Conservation (phyloP, 1,140 invertebrate species). For the Brachystomella parvula region DNA sequence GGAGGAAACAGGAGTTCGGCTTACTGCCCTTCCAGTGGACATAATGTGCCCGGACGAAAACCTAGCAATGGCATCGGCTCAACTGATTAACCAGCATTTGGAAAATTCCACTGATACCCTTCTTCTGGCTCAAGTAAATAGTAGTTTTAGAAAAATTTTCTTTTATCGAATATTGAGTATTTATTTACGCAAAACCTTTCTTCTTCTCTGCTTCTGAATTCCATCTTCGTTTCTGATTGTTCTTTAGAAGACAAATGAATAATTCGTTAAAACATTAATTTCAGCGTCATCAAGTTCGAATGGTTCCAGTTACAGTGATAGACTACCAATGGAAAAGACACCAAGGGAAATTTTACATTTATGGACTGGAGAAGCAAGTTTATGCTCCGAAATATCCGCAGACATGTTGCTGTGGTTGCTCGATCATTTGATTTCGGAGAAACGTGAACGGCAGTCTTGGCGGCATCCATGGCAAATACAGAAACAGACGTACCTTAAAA, state of each 20-base stretch:
- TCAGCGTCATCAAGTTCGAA: constrained; percentile 49
- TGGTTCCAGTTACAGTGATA: constrained; percentile 48
- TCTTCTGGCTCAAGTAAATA: constrained; percentile 36
- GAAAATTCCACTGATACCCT: constrained; percentile 25
- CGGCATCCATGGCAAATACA: no score
- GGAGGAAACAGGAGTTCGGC: constrained; percentile 45
- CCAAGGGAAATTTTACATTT: constrained; percentile 47
- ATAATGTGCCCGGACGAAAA: constrained; percentile 48
- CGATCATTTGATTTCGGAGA: constrained; percentile 41
- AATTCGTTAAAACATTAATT: constrained; percentile 25
- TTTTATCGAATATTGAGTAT: not conserved
- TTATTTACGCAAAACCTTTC: no score
- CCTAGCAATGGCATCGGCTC: constrained; percentile 49
- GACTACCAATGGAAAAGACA: constrained; percentile 46
- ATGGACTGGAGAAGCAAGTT: constrained; percentile 49
- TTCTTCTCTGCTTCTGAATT: no score
- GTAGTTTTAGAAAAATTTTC: constrained; percentile 3
- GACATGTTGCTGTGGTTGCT: constrained; percentile 51
- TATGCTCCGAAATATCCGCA: constrained; percentile 51
- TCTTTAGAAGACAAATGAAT: not conserved
- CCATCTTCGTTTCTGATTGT: not conserved
- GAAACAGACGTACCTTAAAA: no score
- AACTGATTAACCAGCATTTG: constrained; percentile 42
- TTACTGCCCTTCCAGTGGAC: constrained; percentile 30
- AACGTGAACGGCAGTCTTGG: no score